These are phyloP conservation scores for Onychostruthus taczanowskii DNA, from an alignment of 2,113 vertebrate species.

Conservation along the genomic window DNA sequence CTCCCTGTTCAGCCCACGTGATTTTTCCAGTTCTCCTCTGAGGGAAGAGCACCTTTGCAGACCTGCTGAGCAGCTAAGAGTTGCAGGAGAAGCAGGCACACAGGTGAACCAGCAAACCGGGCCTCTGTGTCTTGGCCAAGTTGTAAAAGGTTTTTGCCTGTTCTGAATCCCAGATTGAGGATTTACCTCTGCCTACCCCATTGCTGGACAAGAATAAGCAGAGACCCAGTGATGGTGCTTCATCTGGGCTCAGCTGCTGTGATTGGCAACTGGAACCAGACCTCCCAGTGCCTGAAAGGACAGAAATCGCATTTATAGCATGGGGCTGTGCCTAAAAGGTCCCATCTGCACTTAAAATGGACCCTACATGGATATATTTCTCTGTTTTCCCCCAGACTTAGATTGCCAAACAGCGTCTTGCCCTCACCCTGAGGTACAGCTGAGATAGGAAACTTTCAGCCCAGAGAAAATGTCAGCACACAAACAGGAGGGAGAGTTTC, in stretches of 20 bases:
- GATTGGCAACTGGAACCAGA: background rate
- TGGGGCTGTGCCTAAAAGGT: background rate
- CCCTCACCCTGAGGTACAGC: background rate
- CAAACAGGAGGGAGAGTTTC: background rate
- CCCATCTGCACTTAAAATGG: background rate
- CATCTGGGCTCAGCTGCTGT: background rate
- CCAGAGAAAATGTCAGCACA: background rate
- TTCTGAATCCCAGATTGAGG: background rate
- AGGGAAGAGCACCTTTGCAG: background rate
- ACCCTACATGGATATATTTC: background rate
- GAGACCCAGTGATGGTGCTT: background rate
- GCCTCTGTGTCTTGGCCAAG: background rate
- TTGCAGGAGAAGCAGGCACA: background rate
- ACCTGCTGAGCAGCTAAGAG: background rate
- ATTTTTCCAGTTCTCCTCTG: background rate
- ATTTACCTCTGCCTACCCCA: background rate
- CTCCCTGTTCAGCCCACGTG: background rate
- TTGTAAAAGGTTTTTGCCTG: background rate
- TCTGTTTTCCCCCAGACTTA: background rate
- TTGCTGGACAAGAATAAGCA: background rate
- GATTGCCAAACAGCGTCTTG: background rate
- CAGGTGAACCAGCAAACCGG: background rate
- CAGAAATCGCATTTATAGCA: fast-evolving
- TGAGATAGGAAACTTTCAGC: background rate
- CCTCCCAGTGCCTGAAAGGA: background rate